These are phyloP conservation scores for Philaethria dido DNA, from an alignment of 2,888 invertebrate genomes.

Conservation along the genomic window DNA sequence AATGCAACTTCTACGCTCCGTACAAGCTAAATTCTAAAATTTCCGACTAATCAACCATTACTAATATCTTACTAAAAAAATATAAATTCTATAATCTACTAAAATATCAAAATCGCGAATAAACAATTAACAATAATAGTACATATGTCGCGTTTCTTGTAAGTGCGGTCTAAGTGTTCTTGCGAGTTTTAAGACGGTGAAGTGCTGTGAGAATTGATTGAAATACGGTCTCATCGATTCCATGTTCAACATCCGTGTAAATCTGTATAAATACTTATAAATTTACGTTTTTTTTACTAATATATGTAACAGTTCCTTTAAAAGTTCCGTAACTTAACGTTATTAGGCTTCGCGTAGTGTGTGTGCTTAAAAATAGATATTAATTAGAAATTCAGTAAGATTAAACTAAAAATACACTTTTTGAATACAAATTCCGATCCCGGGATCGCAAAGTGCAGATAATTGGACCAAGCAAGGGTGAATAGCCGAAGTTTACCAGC, in stretches of 20 bases:
- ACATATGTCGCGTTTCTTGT: slow-evolving; percentile 54
- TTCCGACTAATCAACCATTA: slow-evolving; percentile 41
- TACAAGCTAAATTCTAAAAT: slow-evolving; percentile 50
- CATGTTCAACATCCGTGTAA: slow-evolving; percentile 50
- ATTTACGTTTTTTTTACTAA: slow-evolving; percentile 41
- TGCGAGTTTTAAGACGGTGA: slow-evolving; percentile 61
- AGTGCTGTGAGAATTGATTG: slow-evolving; percentile 70
- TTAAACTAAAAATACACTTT: slow-evolving; percentile 15
- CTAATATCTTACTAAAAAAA: slow-evolving; percentile 31
- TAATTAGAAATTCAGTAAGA: slow-evolving; percentile 17
- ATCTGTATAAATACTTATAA: slow-evolving; percentile 37
- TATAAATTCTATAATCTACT: slow-evolving; percentile 38
- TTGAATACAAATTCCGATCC: slow-evolving; percentile 34
- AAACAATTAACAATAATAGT: slow-evolving; percentile 19
- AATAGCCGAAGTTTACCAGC: slow-evolving; percentile 62
- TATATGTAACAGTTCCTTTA: slow-evolving; percentile 56
- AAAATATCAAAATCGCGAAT: not conserved
- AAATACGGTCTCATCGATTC: slow-evolving; percentile 60
- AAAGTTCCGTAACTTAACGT: slow-evolving; percentile 48
- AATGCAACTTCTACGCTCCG: slow-evolving; percentile 70
- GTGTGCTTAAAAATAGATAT: slow-evolving; percentile 31
- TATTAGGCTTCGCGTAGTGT: slow-evolving; percentile 37
- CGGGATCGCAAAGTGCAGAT: slow-evolving; percentile 40
- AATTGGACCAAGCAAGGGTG: slow-evolving; percentile 51
- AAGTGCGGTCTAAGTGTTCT: slow-evolving; percentile 64